These are phyloP conservation scores for Notarius lentiginosus DNA, from an alignment of 2,113 vertebrate species.

Conservation along the genomic window DNA sequence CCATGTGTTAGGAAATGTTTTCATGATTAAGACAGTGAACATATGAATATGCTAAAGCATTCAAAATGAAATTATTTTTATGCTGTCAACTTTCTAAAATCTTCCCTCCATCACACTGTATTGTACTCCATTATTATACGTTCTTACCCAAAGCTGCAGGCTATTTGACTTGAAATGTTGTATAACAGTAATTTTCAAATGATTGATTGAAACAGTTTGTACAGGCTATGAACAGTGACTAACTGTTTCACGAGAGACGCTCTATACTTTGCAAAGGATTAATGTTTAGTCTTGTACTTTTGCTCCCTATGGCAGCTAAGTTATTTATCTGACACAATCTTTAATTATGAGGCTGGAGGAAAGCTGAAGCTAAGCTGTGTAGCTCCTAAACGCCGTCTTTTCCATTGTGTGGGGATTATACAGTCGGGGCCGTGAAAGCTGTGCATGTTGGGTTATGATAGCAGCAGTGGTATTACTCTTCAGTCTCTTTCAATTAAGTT, in stretches of 20 bases:
- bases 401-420: conserved; percentile 17
- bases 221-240: neutral
- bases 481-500: neutral
- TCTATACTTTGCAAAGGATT: neutral
- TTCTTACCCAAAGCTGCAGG: neutral
- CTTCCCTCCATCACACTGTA: neutral
- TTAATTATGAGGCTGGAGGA: conserved; percentile 27
- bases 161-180: neutral
- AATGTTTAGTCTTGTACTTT: neutral
- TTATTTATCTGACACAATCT: conserved; percentile 34
- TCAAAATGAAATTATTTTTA: neutral
- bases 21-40: neutral
- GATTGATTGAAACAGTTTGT: conserved; percentile 9
- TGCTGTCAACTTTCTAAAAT: neutral
- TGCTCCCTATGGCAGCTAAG: neutral
- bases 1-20: neutral
- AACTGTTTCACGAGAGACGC: neutral
- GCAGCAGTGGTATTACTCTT: neutral
- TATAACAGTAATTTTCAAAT: conserved; percentile 7
- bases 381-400: neutral
- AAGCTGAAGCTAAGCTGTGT: neutral
- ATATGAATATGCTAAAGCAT: neutral
- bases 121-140: neutral
- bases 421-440: neutral
- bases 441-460: neutral